These are phyloP conservation scores for Rhinichthys osculus DNA, from an alignment of 2,797 vertebrate species.

Conservation along the genomic window DNA sequence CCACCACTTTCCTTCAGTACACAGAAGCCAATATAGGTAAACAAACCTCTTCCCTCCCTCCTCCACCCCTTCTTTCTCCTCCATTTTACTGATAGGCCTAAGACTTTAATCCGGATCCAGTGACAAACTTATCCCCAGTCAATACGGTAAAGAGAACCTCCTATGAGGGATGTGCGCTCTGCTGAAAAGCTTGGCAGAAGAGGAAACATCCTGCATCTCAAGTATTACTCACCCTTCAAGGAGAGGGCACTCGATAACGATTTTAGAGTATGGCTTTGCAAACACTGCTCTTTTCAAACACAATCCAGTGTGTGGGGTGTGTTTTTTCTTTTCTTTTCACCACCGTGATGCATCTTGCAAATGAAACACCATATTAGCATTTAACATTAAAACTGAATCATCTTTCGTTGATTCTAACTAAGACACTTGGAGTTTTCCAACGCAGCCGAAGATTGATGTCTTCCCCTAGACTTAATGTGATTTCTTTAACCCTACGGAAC, in stretches of 20 bases:
- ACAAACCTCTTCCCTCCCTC: slow-evolving; percentile 74
- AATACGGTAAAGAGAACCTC: slow-evolving; percentile 81
- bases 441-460: background rate
- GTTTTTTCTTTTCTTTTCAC: background rate
- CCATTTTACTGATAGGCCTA: slow-evolving; percentile 82
- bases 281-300: slow-evolving; percentile 36
- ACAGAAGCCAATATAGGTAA: slow-evolving; percentile 72
- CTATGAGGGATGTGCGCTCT: slow-evolving; percentile 71
- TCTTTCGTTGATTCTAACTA: background rate
- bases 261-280: slow-evolving; percentile 44
- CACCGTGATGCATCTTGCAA: background rate
- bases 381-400: background rate
- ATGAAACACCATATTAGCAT: background rate
- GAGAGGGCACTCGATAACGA: slow-evolving; percentile 55
- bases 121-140: slow-evolving; percentile 83
- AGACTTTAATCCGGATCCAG: slow-evolving; percentile 83
- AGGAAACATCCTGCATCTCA: slow-evolving; percentile 75
- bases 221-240: slow-evolving; percentile 72
- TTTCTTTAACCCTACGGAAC: slow-evolving; percentile 61
- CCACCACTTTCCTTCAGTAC: slow-evolving; percentile 58
- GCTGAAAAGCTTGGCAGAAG: slow-evolving; percentile 73
- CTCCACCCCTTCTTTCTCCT: slow-evolving; percentile 52
- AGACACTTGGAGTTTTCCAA: slow-evolving; percentile 8
- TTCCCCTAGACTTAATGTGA: slow-evolving; percentile 18
- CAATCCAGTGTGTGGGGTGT: background rate